These are phyloP conservation scores for Boulengeromyrus knoepffleri DNA, from an alignment of 2,113 vertebrate species.

Conservation along the genomic window DNA sequence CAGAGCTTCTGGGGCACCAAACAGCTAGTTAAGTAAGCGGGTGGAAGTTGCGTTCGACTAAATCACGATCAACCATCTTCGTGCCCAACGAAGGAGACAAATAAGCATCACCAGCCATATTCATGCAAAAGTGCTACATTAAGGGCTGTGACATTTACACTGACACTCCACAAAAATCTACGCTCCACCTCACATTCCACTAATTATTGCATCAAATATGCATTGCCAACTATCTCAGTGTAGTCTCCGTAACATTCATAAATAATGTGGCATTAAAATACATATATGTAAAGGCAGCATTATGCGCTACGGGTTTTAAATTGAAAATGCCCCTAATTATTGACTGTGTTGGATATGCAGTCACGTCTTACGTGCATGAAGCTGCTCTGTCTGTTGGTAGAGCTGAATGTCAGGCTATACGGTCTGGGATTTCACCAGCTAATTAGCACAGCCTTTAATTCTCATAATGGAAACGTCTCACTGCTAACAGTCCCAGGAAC, in stretches of 20 bases:
- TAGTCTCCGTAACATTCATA: neutral
- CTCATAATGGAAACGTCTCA: constrained; percentile 25
- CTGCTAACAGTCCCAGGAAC: constrained; percentile 29
- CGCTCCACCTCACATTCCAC: neutral
- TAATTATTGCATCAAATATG: neutral
- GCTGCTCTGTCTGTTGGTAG: neutral
- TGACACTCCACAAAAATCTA: neutral
- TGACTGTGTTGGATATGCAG: neutral
- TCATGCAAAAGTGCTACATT: neutral
- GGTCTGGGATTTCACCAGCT: constrained; percentile 23
- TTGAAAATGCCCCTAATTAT: neutral
- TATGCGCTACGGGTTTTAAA: neutral
- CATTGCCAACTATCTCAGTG: neutral
- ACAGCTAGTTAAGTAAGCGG: neutral
- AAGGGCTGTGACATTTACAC: neutral
- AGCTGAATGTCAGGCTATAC: constrained; percentile 20
- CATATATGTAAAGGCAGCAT: neutral
- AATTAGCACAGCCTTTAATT: constrained; percentile 32
- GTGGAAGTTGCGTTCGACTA: neutral
- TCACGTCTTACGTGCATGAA: neutral
- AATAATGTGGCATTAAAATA: neutral
- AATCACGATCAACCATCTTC: neutral
- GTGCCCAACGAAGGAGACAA: neutral
- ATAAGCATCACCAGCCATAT: neutral
- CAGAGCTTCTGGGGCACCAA: neutral